A percentile compares a stretch with the other conserved stretches of the same genome.
Evolutionary conservation across 2,888 invertebrate species (phyloP).

Genomic region (Agrochola circellaris): DNA sequence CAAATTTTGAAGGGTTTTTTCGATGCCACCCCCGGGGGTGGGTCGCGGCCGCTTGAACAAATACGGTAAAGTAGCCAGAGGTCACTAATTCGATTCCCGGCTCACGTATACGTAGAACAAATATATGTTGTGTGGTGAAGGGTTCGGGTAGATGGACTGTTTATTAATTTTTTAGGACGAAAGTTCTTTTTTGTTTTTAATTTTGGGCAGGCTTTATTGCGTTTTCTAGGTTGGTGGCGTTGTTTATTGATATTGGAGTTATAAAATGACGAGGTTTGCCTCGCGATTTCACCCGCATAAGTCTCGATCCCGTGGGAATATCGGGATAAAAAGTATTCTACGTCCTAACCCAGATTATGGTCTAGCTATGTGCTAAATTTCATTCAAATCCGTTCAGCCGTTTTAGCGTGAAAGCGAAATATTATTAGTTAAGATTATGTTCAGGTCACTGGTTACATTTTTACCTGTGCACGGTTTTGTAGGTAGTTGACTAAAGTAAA

Average conservation of each 20-base stretch:
- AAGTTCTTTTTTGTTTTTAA: constrained; percentile 44
- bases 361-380: too few relatives aligned
- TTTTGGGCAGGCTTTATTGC: constrained; percentile 4
- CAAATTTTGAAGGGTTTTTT: constrained; percentile 66
- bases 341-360: too few relatives aligned
- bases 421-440: too few relatives aligned
- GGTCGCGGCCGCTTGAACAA: constrained; percentile 70
- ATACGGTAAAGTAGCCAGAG: constrained; percentile 73
- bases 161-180: constrained; percentile 51
- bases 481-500: not conserved
- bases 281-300: too few relatives aligned
- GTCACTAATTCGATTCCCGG: constrained; percentile 73
- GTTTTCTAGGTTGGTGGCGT: constrained; percentile 2
- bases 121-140: constrained; percentile 57
- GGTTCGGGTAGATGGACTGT: constrained; percentile 42
- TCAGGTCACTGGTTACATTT: not conserved
- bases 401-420: too few relatives aligned
- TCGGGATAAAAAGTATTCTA: too few relatives aligned
- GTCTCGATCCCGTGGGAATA: too few relatives aligned
- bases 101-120: constrained; percentile 60
- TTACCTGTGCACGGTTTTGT: not conserved
- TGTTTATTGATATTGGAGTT: constrained; percentile 8
- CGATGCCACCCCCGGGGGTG: constrained; percentile 56
- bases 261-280: not conserved
- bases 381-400: too few relatives aligned